phyloP scores from a whole-genome alignment of 2,797 vertebrate genomes.

The Anomalospiza imberbis region DNA sequence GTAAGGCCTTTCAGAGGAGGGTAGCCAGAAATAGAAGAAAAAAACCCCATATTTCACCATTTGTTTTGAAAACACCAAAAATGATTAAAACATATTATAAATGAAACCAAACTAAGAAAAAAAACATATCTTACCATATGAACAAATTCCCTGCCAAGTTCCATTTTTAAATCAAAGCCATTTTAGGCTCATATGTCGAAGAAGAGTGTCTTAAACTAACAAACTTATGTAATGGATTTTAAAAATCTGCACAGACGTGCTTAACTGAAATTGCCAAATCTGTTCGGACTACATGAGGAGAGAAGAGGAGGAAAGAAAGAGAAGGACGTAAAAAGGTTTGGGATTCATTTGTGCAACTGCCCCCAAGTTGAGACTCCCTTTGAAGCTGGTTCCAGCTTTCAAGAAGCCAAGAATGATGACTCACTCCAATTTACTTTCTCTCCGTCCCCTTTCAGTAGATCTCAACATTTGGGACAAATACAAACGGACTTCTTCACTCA shows the following conservation, averaged over 20 bases:
- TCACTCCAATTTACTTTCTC: background rate
- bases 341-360: constrained; percentile 41
- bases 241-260: constrained; percentile 56
- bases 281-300: constrained; percentile 39
- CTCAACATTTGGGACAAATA: constrained; percentile 1
- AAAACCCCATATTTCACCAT: constrained; percentile 69
- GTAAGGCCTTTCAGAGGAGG: constrained; percentile 58
- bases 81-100: constrained; percentile 77
- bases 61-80: constrained; percentile 78
- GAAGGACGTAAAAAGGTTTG: constrained; percentile 14
- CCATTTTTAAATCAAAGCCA: constrained; percentile 74
- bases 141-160: constrained; percentile 76
- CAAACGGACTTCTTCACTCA: background rate
- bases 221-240: constrained; percentile 65
- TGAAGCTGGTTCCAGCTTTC: constrained; percentile 43
- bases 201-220: constrained; percentile 65
- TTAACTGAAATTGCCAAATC: constrained; percentile 55
- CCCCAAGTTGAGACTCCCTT: constrained; percentile 38
- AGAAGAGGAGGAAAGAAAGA: constrained; percentile 37
- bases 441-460: background rate
- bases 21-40: constrained; percentile 70
- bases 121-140: constrained; percentile 67
- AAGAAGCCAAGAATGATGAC: constrained; percentile 25
- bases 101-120: constrained; percentile 63
- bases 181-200: constrained; percentile 71